These are phyloP conservation scores for Latrodectus elegans DNA, from an alignment of 2,888 invertebrate genomes.

Conservation along the genomic window DNA sequence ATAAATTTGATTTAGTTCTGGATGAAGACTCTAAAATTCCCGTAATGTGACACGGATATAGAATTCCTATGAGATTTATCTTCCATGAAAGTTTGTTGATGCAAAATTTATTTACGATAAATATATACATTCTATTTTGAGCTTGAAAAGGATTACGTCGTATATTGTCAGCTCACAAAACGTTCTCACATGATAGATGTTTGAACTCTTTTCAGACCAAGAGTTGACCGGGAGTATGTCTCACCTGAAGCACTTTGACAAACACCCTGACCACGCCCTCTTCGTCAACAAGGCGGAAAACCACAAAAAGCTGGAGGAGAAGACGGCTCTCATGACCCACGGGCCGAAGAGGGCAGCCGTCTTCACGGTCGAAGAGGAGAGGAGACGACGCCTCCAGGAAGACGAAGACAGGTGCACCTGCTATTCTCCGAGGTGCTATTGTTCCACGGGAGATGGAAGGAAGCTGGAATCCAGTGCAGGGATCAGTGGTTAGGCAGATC, in stretches of 20 bases:
- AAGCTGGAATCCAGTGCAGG: slow-evolving; percentile 11
- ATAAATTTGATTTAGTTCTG: too few species aligned
- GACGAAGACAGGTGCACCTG: slow-evolving; percentile 40
- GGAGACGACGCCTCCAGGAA: background rate
- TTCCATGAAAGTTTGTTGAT: too few species aligned
- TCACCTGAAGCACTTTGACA: slow-evolving; percentile 25
- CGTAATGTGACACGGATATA: too few species aligned
- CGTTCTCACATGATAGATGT: background rate
- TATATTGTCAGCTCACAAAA: background rate
- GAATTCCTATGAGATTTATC: too few species aligned
- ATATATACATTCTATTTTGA: too few species aligned
- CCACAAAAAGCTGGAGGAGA: slow-evolving; percentile 42
- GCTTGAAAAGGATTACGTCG: background rate
- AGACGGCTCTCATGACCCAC: slow-evolving; percentile 41
- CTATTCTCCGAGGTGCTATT: slow-evolving; percentile 54
- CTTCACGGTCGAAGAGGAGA: slow-evolving; percentile 59
- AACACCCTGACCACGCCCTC: slow-evolving; percentile 24
- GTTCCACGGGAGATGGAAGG: slow-evolving; percentile 59
- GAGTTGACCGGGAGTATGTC: slow-evolving; percentile 7
- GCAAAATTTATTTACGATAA: too few species aligned
- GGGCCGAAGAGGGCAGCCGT: slow-evolving; percentile 8
- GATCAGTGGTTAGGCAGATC: slow-evolving; percentile 41
- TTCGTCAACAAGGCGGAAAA: slow-evolving; percentile 48
- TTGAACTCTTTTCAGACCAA: slow-evolving; percentile 46
- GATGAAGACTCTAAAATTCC: too few species aligned